Conservation (phyloP, 2,113 vertebrate genomes). For the Neogobius melanostomus region DNA sequence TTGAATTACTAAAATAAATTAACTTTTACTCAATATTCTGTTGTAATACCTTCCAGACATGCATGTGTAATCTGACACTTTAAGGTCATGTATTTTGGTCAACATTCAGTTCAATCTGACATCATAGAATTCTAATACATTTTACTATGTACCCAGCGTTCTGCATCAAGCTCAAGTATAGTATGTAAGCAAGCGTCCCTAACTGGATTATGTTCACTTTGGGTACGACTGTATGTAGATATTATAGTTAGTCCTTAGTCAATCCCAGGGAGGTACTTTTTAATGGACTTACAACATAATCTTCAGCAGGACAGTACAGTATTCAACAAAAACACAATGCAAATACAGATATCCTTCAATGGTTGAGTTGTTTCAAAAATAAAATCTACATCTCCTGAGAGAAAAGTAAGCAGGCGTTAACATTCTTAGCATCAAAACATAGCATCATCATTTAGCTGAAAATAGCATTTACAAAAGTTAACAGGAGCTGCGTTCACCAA, state of each 20-base stretch:
- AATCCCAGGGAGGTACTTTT: slow-evolving; percentile 37
- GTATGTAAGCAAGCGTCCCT: neutral
- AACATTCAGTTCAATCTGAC: slow-evolving; percentile 12
- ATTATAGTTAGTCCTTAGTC: slow-evolving; percentile 26
- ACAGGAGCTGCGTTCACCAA: slow-evolving; percentile 12
- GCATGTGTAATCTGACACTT: slow-evolving; percentile 40
- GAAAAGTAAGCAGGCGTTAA: slow-evolving; percentile 25
- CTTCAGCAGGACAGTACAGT: slow-evolving; percentile 59
- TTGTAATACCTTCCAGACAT: neutral
- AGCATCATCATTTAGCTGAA: slow-evolving; percentile 18
- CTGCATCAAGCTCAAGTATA: neutral
- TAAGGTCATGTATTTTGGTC: slow-evolving; percentile 69
- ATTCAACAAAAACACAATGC: slow-evolving; percentile 30
- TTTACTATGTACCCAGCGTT: neutral
- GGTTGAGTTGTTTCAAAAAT: slow-evolving; percentile 41
- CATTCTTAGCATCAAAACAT: slow-evolving; percentile 34
- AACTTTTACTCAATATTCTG: neutral
- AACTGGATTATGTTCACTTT: slow-evolving; percentile 1
- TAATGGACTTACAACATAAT: slow-evolving; percentile 48
- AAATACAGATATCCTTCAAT: slow-evolving; percentile 59
- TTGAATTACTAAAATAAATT: no score
- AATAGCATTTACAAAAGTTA: slow-evolving; percentile 23
- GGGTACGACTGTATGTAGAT: slow-evolving; percentile 11
- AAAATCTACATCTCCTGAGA: slow-evolving; percentile 29
- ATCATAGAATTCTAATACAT: slow-evolving; percentile 10